These are phyloP conservation scores for Trichacis sp. DNA, from an alignment of 2,888 invertebrate genomes.

Conservation along the genomic window DNA sequence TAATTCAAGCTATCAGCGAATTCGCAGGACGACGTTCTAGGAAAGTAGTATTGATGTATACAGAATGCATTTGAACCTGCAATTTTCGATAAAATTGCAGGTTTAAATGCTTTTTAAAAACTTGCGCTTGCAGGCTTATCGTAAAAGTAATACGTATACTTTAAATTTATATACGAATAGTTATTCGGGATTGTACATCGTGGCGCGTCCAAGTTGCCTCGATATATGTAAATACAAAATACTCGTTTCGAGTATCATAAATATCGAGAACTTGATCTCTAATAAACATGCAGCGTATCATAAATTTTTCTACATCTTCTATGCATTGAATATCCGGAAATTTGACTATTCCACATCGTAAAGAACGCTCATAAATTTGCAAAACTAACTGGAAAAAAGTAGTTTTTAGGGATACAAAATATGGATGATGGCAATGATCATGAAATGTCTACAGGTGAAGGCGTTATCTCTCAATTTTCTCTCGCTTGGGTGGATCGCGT, in stretches of 20 bases:
- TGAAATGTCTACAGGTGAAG: too few species aligned
- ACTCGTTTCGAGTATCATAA: slow-evolving; percentile 3
- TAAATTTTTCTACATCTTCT: background rate
- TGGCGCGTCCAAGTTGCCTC: background rate
- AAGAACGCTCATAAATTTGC: background rate
- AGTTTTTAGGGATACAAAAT: too few species aligned
- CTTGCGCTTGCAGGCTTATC: background rate
- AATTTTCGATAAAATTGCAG: background rate
- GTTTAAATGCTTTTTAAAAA: background rate
- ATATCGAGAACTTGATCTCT: background rate
- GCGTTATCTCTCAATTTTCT: too few species aligned
- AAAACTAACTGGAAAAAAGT: too few species aligned
- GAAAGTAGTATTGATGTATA: background rate
- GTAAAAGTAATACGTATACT: too few species aligned
- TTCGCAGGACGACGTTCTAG: slow-evolving; percentile 18
- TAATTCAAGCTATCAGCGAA: slow-evolving; percentile 42
- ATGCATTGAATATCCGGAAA: slow-evolving; percentile 1
- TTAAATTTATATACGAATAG: background rate
- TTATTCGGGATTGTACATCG: background rate
- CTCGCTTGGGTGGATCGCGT: too few species aligned
- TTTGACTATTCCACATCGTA: background rate
- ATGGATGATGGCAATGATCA: too few species aligned
- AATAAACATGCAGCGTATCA: background rate
- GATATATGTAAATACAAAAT: background rate
- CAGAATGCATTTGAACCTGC: background rate